Base-by-base conservation (phyloP, 2,888 invertebrate species). In the Aphodius granarius region DNA sequence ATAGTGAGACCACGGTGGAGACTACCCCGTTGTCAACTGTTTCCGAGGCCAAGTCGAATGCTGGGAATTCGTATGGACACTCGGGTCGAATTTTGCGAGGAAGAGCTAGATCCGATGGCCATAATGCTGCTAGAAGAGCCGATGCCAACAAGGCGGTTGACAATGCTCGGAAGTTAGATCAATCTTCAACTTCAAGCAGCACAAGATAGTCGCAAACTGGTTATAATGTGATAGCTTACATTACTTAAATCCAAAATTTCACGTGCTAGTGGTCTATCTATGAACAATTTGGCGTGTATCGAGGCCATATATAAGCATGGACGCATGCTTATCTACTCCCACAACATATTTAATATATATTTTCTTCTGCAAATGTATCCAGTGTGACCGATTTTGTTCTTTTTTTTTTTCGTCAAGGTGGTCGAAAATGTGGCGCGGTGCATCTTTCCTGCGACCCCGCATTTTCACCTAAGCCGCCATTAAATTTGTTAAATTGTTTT, bases 101-200 rank as follows among this genome's bases (percentile, higher is more conserved):
- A 17, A 79, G 86, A 43, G 86, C 86, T 64, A 83, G 86, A 72
- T 84, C 85, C 72, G 86, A 86, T 75, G 82, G 83, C 71, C 85
- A 85, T 77, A 86, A 86, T 78, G 84, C 86, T 5, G 83, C 82
- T 74, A 81, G 85, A 73, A 82, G 85, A 76, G 86, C 86, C 3
- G 86, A 86, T 76, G 86, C 86, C n/a, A 86, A 86, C 62, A 77
- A 77, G 64, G 75, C 77, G 5, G 68, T 68, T n/a, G 68, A 68
- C 16, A 20, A 16, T 21, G 6, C 20, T n/a, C 20, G 68, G 20
- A 68, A 68, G 20, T 22, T 21, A 66, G 19, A 66, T 19, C 66
- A 18, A 21, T 22, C 20, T 20, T 22, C 68, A 68, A 16, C 68
- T 6, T 16, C n/a, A 4, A 15, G n/a, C 6, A 22, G 68, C 68